These are phyloP conservation scores for Alosa alosa DNA, from an alignment of 2,113 vertebrate genomes.

Conservation along the genomic window DNA sequence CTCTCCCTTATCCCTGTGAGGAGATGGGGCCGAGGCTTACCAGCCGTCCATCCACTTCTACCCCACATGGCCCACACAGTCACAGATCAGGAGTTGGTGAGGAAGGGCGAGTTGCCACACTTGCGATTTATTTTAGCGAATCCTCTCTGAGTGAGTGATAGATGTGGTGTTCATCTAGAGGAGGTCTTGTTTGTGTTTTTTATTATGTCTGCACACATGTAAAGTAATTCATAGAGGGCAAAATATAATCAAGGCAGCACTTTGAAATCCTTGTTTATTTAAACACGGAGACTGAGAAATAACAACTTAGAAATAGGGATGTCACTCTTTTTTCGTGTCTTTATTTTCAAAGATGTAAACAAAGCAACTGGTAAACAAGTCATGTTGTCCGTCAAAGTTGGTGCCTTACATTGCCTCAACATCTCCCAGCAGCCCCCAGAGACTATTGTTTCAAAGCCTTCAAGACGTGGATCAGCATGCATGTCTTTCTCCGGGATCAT, in stretches of 20 bases:
- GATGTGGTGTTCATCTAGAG: not conserved
- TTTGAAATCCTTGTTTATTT: not conserved
- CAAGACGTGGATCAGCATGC: conserved; percentile 33
- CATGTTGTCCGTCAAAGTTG: not conserved
- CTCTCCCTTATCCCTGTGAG: conserved; percentile 51
- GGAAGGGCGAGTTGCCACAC: conserved; percentile 34
- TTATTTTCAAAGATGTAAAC: not conserved
- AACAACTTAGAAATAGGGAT: not conserved
- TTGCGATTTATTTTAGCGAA: conserved; percentile 17
- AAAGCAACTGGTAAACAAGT: conserved; percentile 19
- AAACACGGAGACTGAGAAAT: not conserved
- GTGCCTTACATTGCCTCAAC: not conserved
- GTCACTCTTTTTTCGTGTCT: not conserved
- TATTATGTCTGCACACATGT: not conserved
- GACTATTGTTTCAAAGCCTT: not conserved
- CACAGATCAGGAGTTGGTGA: conserved; percentile 17
- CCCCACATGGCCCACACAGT: conserved; percentile 27
- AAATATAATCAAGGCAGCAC: not conserved
- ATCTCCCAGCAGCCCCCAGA: not conserved
- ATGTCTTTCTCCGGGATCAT: conserved; percentile 34
- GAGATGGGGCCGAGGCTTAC: conserved; percentile 22
- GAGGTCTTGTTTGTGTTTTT: not conserved
- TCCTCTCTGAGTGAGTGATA: not conserved
- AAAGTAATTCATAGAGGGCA: not conserved
- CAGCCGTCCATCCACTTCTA: conserved; percentile 42